phyloP scores from a whole-genome alignment of 2,797 vertebrate genomes.

The Pantherophis alleghaniensis region DNA sequence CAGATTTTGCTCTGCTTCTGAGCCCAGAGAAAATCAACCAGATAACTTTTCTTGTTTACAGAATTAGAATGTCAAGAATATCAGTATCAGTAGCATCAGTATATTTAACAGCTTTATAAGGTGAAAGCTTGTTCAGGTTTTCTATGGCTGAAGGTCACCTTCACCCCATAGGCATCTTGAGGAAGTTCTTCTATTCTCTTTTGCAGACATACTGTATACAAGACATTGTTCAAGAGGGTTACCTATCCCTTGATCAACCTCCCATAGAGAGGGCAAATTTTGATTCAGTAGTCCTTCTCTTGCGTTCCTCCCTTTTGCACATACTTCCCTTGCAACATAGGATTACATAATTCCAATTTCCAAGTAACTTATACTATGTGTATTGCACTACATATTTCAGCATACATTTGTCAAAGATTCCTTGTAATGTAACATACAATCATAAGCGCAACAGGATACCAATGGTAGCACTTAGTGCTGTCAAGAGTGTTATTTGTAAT shows the following conservation, averaged over 20 bases:
- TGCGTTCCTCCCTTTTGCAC: neutral
- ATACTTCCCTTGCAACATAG: neutral
- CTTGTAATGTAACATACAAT: conserved; percentile 25
- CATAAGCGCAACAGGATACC: conserved; percentile 40
- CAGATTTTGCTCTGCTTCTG: neutral
- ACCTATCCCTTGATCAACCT: neutral
- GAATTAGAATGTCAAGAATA: neutral
- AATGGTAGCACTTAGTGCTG: conserved; percentile 29
- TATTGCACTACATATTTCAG: neutral
- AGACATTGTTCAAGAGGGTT: neutral
- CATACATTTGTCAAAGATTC: conserved; percentile 24
- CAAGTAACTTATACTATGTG: neutral
- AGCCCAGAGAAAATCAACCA: neutral
- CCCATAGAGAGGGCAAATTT: neutral
- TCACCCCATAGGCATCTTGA: neutral
- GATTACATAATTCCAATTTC: neutral
- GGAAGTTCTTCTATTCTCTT: neutral
- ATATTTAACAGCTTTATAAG: neutral
- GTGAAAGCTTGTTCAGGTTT: neutral
- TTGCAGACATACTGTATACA: neutral
- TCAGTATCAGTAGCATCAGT: neutral
- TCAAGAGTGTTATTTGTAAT: conserved; percentile 44
- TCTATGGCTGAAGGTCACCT: neutral
- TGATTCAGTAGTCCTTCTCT: neutral
- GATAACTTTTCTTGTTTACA: neutral